Evolutionary conservation across 2,888 invertebrate genomes (phyloP), one percentile per base, ranked within the genome.

Genomic region (Drosophila multiciliata): DNA sequence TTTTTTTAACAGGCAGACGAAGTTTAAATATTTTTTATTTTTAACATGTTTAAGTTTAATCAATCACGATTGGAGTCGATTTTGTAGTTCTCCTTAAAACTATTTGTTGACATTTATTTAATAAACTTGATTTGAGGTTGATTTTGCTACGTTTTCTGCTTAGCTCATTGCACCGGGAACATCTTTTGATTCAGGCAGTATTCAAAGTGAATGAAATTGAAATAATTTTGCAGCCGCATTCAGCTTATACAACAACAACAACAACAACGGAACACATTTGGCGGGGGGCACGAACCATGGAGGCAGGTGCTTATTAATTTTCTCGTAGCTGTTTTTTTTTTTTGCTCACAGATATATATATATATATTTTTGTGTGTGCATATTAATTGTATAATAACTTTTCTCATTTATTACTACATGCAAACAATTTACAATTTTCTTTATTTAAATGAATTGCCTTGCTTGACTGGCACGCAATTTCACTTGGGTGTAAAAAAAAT

Each of bases 381-480:
- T 65, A 81, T 83, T 85, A 85, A 85, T 85, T 88, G 86, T 79
- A 88, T 83, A 86, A 88, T 85, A 87, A 87, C 86, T 83, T 83
- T 72, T 74, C 38, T 58, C 86, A 88, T 83, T 86, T 87, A 82
- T 83, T 82, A 76, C 71, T 66, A 65, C 75, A 76, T 73, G 88
- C 83, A 76, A 78, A 79, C 83, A 60, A 73, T 88, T 85, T 86
- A 79, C 83, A 60, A 73, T 88, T 85, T 86, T 86, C 81, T 84
- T 85, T 84, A 88, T 85, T 88, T 85, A 83, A 85, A 86, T 88
- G 81, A 85, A 83, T 80, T 68, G 83, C 78, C 69, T 71, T 78
- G 83, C 83, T 69, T 85, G 88, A 88, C 83, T 87, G 85, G 67
- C 85, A 78, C 82, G 80, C 85, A 84, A 75, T 87, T 84, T 87